Evolutionary conservation across 2,888 invertebrate genomes (phyloP).

Genomic region (Scelioninae gen. 2): DNA sequence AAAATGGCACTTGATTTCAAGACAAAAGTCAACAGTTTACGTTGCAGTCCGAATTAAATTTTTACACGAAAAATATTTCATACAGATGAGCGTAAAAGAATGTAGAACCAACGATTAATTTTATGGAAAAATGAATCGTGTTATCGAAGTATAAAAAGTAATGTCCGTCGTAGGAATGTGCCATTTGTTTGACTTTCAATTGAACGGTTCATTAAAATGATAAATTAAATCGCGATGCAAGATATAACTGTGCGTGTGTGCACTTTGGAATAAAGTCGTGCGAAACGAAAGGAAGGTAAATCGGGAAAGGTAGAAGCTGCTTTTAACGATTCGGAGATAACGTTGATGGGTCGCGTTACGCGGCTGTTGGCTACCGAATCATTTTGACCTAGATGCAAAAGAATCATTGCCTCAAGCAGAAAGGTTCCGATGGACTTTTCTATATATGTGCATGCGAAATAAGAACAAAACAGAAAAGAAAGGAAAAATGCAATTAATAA

Average conservation of each 20-base stretch:
- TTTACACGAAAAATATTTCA: no score
- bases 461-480: conserved; percentile 3
- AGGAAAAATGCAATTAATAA: not conserved
- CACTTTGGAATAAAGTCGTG: conserved; percentile 50
- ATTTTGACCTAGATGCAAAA: conserved; percentile 69
- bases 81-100: no score
- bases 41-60: no score
- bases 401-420: conserved; percentile 58
- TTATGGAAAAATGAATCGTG: no score
- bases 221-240: conserved; percentile 43
- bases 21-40: no score
- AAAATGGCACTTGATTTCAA: no score
- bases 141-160: not conserved
- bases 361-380: conserved; percentile 70
- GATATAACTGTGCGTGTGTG: conserved; percentile 39
- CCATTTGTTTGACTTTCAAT: conserved; percentile 35
- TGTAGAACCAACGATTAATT: no score
- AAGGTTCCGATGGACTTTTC: conserved; percentile 50
- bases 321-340: conserved; percentile 65
- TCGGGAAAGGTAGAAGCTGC: conserved; percentile 60
- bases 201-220: conserved; percentile 44
- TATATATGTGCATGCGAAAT: conserved; percentile 41
- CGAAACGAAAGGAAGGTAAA: conserved; percentile 60
- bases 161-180: conserved; percentile 7
- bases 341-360: conserved; percentile 65